Evolutionary conservation across 2,888 invertebrate genomes (phyloP).

Genomic region (Zelleria hepariella): DNA sequence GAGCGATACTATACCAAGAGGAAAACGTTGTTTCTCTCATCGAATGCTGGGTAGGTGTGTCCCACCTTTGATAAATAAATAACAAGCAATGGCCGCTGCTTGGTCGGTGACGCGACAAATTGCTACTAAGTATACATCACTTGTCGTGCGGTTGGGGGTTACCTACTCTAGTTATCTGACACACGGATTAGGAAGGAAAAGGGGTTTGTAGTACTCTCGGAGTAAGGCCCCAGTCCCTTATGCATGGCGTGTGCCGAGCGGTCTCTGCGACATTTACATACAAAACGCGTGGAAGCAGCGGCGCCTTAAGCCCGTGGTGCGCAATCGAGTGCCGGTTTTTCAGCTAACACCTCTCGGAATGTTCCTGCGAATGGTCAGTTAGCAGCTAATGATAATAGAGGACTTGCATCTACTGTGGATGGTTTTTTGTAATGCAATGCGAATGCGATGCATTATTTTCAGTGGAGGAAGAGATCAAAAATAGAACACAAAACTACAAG

Average conservation of each 20-base stretch:
- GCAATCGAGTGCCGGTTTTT: background rate
- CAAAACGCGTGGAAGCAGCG: constrained; percentile 15
- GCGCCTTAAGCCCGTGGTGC: constrained; percentile 4
- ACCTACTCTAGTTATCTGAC: too few relatives aligned
- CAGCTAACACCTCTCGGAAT: background rate
- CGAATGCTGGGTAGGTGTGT: too few relatives aligned
- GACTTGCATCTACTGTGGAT: background rate
- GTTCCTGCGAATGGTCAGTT: background rate
- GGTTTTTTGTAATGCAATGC: too few relatives aligned
- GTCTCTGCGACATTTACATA: constrained; percentile 17
- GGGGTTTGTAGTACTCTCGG: too few relatives aligned
- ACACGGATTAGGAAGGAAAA: too few relatives aligned
- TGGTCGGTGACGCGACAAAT: background rate
- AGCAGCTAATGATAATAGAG: background rate
- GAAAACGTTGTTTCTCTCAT: too few relatives aligned
- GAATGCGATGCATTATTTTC: too few relatives aligned
- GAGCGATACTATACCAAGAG: too few relatives aligned
- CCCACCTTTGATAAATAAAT: background rate
- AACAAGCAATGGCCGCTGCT: constrained; percentile 7
- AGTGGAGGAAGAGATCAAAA: too few relatives aligned
- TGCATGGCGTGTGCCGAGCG: background rate
- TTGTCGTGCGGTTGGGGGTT: background rate
- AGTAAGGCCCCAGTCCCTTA: background rate
- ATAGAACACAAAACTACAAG: too few relatives aligned
- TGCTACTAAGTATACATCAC: background rate